Evolutionary conservation across 2,113 vertebrate species (phyloP), one percentile per base, ranked within the genome.

Genomic region (Aleadryas rufinucha): DNA sequence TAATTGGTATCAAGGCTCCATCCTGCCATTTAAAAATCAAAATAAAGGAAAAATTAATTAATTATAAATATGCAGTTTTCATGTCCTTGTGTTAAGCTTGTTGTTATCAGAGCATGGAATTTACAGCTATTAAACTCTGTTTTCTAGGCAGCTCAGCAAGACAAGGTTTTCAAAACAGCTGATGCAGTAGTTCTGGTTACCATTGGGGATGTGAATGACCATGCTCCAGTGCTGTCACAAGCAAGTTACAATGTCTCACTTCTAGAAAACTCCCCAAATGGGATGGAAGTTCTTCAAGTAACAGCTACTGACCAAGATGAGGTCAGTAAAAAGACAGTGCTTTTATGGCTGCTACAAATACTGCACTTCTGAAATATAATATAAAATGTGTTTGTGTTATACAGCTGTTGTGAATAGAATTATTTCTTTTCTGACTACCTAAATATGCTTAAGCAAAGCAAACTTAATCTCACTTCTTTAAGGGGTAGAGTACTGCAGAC

Each of bases 191-290:
- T 99, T n/a, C 59, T 92, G 14, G 94, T 98, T 84, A 97, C 89
- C 8, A 69, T 98, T 31, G 90, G 97, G 75, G 98, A 99, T 35
- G 63, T 74, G 59, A 97, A 98, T 28, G 98, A 98, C 92, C 97
- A 98, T 9, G 1, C 1, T 56, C 98, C 98, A 10, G 77, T 72
- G 50, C 96, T 99, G 35, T 96, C 98, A 75, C 66, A 94, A 68
- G 3, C 14, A 26, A 64, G 50, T 28, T 98, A 98, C 65, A n/a
- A 39, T 11, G 35, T 87, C 17, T 76, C 78, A 13, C 41, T 99
- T 47, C 87, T 17, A 52, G 98, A 99, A 97, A 98, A 99, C 72
- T 96, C 95, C 16, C 98, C 97, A 12, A 30, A 84, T 28, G 95
- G 88, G 28, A 61, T 90, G 18, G 71, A 97, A 83, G 64, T 98